phyloP scores from a whole-genome alignment of 2,888 invertebrate genomes.

The Notocelia uddmanniana region DNA sequence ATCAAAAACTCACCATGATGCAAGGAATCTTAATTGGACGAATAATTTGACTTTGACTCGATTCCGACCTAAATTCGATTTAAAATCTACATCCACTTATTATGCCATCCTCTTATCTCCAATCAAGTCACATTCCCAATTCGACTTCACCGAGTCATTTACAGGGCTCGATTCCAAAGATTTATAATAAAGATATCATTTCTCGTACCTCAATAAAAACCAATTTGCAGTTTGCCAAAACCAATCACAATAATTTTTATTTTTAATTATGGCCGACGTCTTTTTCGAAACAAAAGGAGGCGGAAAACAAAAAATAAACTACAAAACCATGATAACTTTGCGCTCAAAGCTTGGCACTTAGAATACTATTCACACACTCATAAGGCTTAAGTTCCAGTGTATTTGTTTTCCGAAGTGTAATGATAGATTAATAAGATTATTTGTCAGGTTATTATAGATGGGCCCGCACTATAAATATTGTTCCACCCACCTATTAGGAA shows the following conservation, averaged over 20 bases:
- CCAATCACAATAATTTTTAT: conserved; percentile 83
- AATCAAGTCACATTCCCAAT: conserved; percentile 13
- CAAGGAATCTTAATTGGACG: conserved; percentile 17
- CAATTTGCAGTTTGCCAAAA: conserved; percentile 83
- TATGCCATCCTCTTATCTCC: conserved; percentile 31
- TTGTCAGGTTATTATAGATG: conserved; percentile 72
- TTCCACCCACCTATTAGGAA: conserved; percentile 61
- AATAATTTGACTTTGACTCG: conserved; percentile 16
- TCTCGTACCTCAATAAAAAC: conserved; percentile 58
- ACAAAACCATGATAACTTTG: conserved; percentile 36
- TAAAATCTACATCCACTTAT: conserved; percentile 22
- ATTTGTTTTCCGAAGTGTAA: conserved; percentile 39
- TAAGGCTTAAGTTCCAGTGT: conserved; percentile 38
- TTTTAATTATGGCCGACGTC: conserved; percentile 77
- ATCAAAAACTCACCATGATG: background rate
- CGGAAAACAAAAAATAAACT: conserved; percentile 51
- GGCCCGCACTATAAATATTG: conserved; percentile 59
- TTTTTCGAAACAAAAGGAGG: conserved; percentile 55
- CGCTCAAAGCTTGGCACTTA: background rate
- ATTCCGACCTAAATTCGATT: conserved; percentile 26
- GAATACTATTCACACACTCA: background rate
- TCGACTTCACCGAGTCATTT: conserved; percentile 13
- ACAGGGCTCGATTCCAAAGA: conserved; percentile 5
- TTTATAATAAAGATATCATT: conserved; percentile 44
- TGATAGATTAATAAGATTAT: conserved; percentile 66